phyloP scores from a whole-genome alignment of 2,797 vertebrate genomes.

The Pipistrellus pygmaeus region DNA sequence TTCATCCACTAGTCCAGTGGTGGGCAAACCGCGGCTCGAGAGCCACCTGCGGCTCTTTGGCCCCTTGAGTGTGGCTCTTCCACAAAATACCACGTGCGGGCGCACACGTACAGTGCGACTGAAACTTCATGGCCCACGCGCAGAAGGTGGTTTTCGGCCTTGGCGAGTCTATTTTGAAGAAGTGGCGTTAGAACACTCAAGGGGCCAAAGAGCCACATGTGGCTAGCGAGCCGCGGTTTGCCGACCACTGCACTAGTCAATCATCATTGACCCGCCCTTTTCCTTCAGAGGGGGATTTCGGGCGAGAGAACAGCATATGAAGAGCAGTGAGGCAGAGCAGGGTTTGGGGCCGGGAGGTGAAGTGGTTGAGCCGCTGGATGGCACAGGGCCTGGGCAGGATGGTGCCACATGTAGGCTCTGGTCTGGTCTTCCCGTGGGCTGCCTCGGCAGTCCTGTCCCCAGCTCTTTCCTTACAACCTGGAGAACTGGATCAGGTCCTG shows the following conservation, averaged over 20 bases:
- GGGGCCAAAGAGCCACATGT: too few species aligned
- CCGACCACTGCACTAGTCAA: background rate
- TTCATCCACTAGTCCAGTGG: background rate
- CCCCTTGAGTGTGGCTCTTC: too few species aligned
- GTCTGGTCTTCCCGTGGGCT: background rate
- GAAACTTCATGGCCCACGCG: too few species aligned
- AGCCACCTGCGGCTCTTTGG: too few species aligned
- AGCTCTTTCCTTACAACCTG: slow-evolving; percentile 87
- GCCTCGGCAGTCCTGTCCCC: background rate
- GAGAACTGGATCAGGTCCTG: slow-evolving; percentile 93
- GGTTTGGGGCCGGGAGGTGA: too few species aligned
- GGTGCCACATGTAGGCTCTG: fast-evolving
- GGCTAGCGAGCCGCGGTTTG: too few species aligned
- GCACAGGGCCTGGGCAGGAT: background rate
- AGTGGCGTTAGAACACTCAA: too few species aligned
- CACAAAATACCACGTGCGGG: too few species aligned
- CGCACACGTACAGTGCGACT: too few species aligned
- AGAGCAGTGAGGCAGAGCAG: background rate
- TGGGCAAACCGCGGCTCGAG: too few species aligned
- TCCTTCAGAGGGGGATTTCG: background rate
- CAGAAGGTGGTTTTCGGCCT: too few species aligned
- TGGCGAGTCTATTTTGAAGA: too few species aligned
- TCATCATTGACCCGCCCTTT: background rate
- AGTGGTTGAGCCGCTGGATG: fast-evolving
- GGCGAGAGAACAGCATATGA: background rate